Evolutionary conservation across 2,888 invertebrate species (phyloP).

Genomic region (Chymomyza caudatula): DNA sequence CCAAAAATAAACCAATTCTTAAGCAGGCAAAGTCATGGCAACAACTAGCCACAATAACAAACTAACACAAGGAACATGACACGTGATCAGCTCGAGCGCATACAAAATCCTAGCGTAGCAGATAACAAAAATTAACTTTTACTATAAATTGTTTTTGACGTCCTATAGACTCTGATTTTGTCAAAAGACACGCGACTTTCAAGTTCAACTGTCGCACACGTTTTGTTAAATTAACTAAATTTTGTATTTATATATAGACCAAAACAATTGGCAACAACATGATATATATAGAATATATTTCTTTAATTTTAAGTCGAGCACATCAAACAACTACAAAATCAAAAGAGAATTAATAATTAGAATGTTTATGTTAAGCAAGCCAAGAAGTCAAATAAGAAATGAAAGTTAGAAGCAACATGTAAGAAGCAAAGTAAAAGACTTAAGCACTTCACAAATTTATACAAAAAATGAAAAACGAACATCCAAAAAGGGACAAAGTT

Average conservation of each 20-base stretch:
- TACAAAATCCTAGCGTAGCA: conserved; percentile 47
- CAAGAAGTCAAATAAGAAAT: conserved; percentile 24
- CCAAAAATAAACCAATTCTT: conserved; percentile 18
- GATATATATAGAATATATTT: not conserved
- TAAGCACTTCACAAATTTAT: conserved; percentile 65
- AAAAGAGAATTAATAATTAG: conserved; percentile 7
- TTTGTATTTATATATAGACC: conserved; percentile 24
- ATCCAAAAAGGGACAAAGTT: conserved; percentile 10
- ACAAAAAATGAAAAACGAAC: conserved; percentile 19
- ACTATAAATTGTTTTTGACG: not conserved
- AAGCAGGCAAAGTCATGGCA: conserved; percentile 11
- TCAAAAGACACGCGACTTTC: not conserved
- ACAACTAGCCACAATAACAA: conserved; percentile 15
- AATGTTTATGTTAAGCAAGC: conserved; percentile 44
- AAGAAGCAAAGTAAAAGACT: conserved; percentile 55
- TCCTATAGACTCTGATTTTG: not conserved
- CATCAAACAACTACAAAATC: conserved; percentile 1
- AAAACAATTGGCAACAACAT: conserved; percentile 4
- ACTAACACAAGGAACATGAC: conserved; percentile 42
- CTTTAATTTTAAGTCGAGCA: not conserved
- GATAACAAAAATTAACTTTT: conserved; percentile 33
- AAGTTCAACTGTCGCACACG: conserved; percentile 1
- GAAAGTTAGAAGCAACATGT: conserved; percentile 27
- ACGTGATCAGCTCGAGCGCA: conserved; percentile 60
- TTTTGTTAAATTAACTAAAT: conserved; percentile 31